Conservation (phyloP, 2,888 invertebrate species). For the Lymantria dispar region DNA sequence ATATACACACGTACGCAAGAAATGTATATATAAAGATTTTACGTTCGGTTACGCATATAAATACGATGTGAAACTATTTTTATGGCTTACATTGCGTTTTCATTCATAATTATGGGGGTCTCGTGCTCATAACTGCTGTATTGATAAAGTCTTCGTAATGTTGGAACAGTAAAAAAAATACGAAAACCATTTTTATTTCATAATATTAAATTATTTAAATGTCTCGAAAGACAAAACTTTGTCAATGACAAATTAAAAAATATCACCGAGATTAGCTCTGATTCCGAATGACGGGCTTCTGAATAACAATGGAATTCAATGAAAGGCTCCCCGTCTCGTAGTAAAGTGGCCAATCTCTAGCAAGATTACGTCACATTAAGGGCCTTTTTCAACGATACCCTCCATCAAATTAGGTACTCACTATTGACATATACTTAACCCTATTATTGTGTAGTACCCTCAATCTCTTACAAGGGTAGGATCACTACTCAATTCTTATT, state of each 20-base stretch:
- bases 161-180: no score
- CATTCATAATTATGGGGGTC: no score
- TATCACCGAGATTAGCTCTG: slow-evolving; percentile 47
- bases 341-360: slow-evolving; percentile 55
- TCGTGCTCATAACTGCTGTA: no score
- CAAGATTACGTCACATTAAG: slow-evolving; percentile 54
- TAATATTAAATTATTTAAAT: not conserved
- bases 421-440: slow-evolving; percentile 31
- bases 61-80: no score
- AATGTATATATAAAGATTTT: no score
- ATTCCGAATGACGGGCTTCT: slow-evolving; percentile 44
- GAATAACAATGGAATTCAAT: slow-evolving; percentile 55
- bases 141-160: no score
- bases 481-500: slow-evolving; percentile 14
- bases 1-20: no score
- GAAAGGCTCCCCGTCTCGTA: slow-evolving; percentile 46
- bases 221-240: slow-evolving; percentile 20
- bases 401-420: slow-evolving; percentile 29
- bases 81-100: no score
- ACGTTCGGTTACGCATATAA: no score
- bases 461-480: slow-evolving; percentile 14
- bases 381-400: slow-evolving; percentile 32
- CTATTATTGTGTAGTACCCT: slow-evolving; percentile 26
- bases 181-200: no score
- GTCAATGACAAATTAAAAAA: slow-evolving; percentile 42